Conservation (phyloP, 1,140 invertebrate species). For the Colletes gigas region DNA sequence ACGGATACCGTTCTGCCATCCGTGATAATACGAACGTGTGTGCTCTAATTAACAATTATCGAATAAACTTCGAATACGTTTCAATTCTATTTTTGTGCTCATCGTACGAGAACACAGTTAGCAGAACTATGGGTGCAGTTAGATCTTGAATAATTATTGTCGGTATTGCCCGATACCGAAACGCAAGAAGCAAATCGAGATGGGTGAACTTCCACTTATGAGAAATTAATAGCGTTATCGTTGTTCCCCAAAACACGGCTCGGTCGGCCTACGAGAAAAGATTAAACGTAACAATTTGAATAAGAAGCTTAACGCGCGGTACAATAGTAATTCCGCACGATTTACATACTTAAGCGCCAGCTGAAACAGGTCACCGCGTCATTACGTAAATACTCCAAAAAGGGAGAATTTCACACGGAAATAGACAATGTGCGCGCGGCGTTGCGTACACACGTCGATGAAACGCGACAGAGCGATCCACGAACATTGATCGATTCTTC, state of each 20-base stretch:
- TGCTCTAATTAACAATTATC: too few species aligned
- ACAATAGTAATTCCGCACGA: slow-evolving; percentile 48
- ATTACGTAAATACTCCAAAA: slow-evolving; percentile 50
- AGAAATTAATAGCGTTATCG: slow-evolving; percentile 29
- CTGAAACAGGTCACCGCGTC: slow-evolving; percentile 47
- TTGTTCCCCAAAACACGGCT: slow-evolving; percentile 22
- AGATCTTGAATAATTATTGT: too few species aligned
- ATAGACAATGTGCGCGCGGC: not conserved
- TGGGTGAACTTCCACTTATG: not conserved
- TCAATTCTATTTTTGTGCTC: too few species aligned
- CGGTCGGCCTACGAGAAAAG: slow-evolving; percentile 31
- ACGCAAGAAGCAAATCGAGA: not conserved
- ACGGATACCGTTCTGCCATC: too few species aligned
- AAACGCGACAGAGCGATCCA: not conserved
- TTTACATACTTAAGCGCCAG: slow-evolving; percentile 48
- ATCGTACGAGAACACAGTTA: too few species aligned
- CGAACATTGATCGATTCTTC: slow-evolving; percentile 8
- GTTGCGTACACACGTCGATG: not conserved
- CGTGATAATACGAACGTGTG: too few species aligned
- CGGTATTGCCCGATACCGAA: too few species aligned
- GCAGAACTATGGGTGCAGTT: too few species aligned
- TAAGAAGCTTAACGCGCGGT: slow-evolving; percentile 41
- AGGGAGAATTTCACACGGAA: slow-evolving; percentile 38
- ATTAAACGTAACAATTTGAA: slow-evolving; percentile 48
- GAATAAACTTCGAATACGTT: too few species aligned